These are phyloP conservation scores for Gasterosteus aculeatus DNA, from an alignment of 2,113 vertebrate species.

Conservation along the genomic window DNA sequence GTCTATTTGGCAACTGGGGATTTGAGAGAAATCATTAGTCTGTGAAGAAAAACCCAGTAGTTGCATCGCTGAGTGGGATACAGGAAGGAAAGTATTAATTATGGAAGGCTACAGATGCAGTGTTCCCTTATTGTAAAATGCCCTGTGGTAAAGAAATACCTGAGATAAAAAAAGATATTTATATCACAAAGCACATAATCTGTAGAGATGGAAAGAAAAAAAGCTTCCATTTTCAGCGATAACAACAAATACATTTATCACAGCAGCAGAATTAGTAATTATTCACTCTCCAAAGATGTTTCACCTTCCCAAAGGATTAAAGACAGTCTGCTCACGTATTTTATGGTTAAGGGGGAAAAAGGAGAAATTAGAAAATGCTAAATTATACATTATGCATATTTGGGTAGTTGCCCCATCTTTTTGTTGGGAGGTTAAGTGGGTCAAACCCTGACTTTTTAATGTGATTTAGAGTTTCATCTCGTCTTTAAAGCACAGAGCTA, in stretches of 20 bases:
- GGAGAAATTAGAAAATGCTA: conserved; percentile 56
- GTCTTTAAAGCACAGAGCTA: conserved; percentile 39
- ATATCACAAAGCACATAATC: conserved; percentile 22
- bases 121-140: conserved; percentile 41
- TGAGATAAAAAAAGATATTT: conserved; percentile 14
- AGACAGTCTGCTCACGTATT: conserved; percentile 20
- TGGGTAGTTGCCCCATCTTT: conserved; percentile 42
- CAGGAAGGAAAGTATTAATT: conserved; percentile 65
- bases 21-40: conserved; percentile 22
- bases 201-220: conserved; percentile 15
- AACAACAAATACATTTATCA: conserved; percentile 51
- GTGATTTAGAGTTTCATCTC: conserved; percentile 34
- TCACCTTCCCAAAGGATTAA: conserved; percentile 64
- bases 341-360: conserved; percentile 31
- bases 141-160: conserved; percentile 51
- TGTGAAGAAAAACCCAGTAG: conserved; percentile 7
- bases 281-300: conserved; percentile 58
- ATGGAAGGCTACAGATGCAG: conserved; percentile 69
- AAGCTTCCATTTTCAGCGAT: conserved; percentile 20
- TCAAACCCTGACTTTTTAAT: conserved; percentile 60
- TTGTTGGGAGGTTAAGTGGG: conserved; percentile 69
- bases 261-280: conserved; percentile 44
- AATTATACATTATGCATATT: conserved; percentile 63
- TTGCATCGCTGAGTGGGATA: conserved; percentile 31
- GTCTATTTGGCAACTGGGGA: conserved; percentile 19